Evolutionary conservation across 53 echinoderm and acorn worm species (phyloP), one percentile per base, ranked within the genome.

Genomic region (Henricia sp.): DNA sequence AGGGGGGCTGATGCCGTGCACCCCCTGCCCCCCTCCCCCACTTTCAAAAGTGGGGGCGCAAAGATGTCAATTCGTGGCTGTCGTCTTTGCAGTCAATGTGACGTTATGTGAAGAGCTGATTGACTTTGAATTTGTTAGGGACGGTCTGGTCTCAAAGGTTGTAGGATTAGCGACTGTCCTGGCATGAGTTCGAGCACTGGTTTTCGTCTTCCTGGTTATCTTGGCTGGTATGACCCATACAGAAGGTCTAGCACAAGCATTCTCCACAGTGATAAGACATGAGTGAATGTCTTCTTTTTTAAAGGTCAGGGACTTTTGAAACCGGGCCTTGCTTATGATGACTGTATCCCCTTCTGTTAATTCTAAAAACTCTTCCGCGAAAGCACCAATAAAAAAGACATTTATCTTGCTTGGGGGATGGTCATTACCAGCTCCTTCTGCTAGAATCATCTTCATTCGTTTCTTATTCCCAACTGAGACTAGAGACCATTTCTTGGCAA

Each of bases 261-360:
- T 87, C 26, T 87, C 70, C 9, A 92, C 77, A 0, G 88, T 25
- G 14, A 95, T 66, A 28, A 75, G 72, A 36, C 88, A 95, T 0
- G 59, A 41, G 51, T 95, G 95, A 52, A 72, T 50, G 10, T 48
- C 17, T 62, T 95, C 95, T 21, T 33, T 77, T 11, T 13, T 16
- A 35, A 63, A 90, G 3, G 92, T 87, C 32, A 83, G 68, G 11
- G 95, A 92, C 32, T 85, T 82, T 67, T 92, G 85, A 25, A 95
- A 52, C 44, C 60, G 29, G 27, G 70, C 92, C 57, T 95, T 73
- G 53, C 80, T 68, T 27, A 95, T 89, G 27, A 84, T 48, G 5
- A 95, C 64, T 1, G 24, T 72, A 74, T 90, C 90, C 64, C 87
- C 89, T 64, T 34, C 66, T 34, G 67, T 64, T 24, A 87, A 76